phyloP scores from a whole-genome alignment of 2,113 vertebrate species.

The Bufo gargarizans region DNA sequence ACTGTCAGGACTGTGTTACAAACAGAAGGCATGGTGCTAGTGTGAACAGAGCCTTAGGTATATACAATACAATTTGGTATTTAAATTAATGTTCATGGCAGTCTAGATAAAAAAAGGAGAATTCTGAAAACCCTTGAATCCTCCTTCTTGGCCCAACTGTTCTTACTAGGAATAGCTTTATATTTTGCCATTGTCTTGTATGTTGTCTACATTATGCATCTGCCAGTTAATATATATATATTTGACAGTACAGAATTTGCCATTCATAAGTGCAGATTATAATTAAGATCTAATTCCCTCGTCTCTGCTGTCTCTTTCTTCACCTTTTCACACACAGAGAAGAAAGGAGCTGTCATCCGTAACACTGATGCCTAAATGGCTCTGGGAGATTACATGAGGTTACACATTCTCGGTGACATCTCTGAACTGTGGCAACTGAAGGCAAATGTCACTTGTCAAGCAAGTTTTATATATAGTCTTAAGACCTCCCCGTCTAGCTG shows the following conservation, averaged over 20 bases:
- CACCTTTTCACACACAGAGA: neutral
- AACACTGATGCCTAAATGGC: conserved; percentile 4
- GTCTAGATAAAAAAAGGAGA: too few species aligned
- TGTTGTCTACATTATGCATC: neutral
- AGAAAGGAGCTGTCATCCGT: neutral
- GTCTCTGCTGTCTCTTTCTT: neutral
- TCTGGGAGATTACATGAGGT: conserved; percentile 6
- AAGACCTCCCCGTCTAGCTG: neutral
- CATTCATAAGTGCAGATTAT: neutral
- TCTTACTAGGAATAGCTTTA: neutral
- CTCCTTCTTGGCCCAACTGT: neutral
- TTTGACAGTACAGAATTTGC: neutral
- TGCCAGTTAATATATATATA: neutral
- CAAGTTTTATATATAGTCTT: neutral
- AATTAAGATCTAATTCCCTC: neutral
- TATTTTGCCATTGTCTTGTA: neutral
- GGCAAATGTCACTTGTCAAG: neutral
- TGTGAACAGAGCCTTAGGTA: too few species aligned
- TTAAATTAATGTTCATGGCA: too few species aligned
- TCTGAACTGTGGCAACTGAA: neutral
- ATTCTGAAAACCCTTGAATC: too few species aligned
- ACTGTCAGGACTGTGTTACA: too few species aligned
- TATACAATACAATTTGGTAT: too few species aligned
- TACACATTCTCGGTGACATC: neutral
- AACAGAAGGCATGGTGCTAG: too few species aligned